A percentile compares a stretch with the other conserved stretches of the same genome.
These are phyloP conservation scores for Sminthopsis crassicaudata DNA, from an alignment of 2,113 vertebrate genomes.

Conservation along the genomic window DNA sequence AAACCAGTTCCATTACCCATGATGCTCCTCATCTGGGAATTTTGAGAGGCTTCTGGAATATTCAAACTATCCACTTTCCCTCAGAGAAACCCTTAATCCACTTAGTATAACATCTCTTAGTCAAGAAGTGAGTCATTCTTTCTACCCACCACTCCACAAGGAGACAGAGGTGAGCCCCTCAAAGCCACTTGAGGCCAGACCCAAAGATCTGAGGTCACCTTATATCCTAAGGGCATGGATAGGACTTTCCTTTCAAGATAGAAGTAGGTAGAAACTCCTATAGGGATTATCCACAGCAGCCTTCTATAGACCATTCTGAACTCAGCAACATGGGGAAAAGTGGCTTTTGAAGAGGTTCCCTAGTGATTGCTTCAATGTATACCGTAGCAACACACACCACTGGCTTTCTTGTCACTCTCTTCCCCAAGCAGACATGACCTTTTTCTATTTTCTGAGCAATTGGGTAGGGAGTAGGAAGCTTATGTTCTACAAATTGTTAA, in stretches of 20 bases:
- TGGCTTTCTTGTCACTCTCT: neutral
- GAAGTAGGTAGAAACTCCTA: neutral
- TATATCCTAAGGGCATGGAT: neutral
- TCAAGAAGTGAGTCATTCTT: neutral
- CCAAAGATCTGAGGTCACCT: neutral
- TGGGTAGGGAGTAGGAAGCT: neutral
- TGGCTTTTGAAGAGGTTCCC: neutral
- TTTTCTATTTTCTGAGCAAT: neutral
- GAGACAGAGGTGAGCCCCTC: neutral
- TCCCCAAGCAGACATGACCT: neutral
- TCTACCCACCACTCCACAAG: neutral
- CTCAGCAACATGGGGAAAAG: neutral
- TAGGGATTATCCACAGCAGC: neutral
- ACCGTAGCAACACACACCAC: neutral
- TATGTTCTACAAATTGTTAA: neutral
- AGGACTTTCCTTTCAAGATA: neutral
- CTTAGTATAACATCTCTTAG: neutral
- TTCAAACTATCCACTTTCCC: neutral
- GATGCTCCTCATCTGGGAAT: neutral
- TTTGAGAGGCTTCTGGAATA: neutral
- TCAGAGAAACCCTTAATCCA: neutral
- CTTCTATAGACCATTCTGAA: neutral
- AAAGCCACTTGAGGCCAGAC: neutral
- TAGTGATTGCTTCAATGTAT: neutral
- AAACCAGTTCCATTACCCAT: neutral